phyloP scores from a whole-genome alignment of 2,888 invertebrate species.

The Tenthredo mesomela region DNA sequence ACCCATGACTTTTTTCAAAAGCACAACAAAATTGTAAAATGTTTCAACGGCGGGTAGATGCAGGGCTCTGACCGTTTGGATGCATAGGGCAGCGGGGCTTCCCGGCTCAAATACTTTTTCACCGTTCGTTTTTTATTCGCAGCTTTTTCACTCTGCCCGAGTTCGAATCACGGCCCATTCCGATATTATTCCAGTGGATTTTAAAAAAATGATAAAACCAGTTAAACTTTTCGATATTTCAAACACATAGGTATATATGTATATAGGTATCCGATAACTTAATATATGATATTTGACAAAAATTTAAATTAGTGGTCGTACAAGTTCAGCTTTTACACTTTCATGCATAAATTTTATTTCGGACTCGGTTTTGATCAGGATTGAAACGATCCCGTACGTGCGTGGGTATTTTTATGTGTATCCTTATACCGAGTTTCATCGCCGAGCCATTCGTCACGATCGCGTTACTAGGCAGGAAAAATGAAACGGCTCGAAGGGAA shows the following conservation, averaged over 20 bases:
- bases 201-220: constrained; percentile 8
- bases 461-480: constrained; percentile 43
- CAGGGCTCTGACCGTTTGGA: not conserved
- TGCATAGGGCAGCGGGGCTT: not conserved
- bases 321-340: not conserved
- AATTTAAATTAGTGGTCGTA: not conserved
- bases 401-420: not conserved
- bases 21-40: constrained; percentile 52
- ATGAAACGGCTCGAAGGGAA: constrained; percentile 33
- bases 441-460: constrained; percentile 40
- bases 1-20: constrained; percentile 36
- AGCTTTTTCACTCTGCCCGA: constrained; percentile 6
- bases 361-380: not conserved
- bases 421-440: not conserved
- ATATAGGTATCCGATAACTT: constrained; percentile 9
- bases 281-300: not conserved
- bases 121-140: constrained; percentile 27
- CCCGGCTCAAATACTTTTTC: constrained; percentile 26
- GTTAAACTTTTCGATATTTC: constrained; percentile 10
- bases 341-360: not conserved
- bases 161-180: constrained; percentile 18
- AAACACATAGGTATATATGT: too few relatives aligned
- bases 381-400: not conserved
- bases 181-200: constrained; percentile 38
- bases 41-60: constrained; percentile 10